Evolutionary conservation across 2,113 vertebrate genomes (phyloP), one percentile per base, ranked within the genome.

Genomic region (Regulus satrapa): DNA sequence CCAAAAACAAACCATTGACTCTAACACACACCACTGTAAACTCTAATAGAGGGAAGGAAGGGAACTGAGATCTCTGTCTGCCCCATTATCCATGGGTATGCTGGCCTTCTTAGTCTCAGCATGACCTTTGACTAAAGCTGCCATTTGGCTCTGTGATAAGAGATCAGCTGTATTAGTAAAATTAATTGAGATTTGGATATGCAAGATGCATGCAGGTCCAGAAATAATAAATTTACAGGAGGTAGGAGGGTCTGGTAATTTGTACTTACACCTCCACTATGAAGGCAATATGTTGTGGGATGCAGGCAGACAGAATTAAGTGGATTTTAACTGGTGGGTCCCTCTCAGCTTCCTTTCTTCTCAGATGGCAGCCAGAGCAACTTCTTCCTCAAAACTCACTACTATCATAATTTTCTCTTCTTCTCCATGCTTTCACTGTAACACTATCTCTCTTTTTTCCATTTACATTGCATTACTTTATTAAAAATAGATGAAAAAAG

Each of bases 51-150:
- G 19, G 5, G 11, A 66, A 14, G 11, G 25, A 71, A 11, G 3
- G 12, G 14, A 88, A 8, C 40, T 2, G 1, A 5, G 25, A 59
- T 6, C 34, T 72, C 20, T 68, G 23, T 5, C 71, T 76, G 10
- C 18, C 18, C 32, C 1, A 0, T 43, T 62, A 28, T 41, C 26
- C 26, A 7, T 2, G 2, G 12, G 3, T 2, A 0, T 56, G 20
- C 26, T 62, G 20, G 7, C 48, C 17, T 36, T 72, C 34, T 69
- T n/a, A 66, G 1, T 84, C 18, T 14, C 11, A 46, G 8, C 7
- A 38, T 16, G 21, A 69, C 6, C 9, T 28, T 83, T 6, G 3
- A 32, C 24, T 74, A 55, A 83, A 80, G 9, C 7, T 52, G 16
- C 5, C 5, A 2, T 68, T 82, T 55, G 12, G 7, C 9, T 69